Base-by-base conservation (phyloP, 1,140 invertebrate species). In the Drosophila guanche region DNA sequence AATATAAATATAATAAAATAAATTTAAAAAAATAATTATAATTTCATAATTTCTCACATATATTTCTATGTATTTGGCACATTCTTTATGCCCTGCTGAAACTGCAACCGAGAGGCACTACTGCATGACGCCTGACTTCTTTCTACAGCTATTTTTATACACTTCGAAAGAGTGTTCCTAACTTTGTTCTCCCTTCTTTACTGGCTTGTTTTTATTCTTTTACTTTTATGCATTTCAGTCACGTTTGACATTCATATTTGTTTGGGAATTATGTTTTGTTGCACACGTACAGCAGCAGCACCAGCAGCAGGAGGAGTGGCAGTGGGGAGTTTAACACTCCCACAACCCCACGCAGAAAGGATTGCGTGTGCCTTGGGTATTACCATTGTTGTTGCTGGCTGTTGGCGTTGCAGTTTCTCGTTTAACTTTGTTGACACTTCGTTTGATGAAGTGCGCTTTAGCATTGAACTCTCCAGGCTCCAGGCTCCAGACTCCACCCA, bases 181-280 rank as follows among this genome's bases (percentile, higher is more conserved):
- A 47, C 16, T 12, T 16, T 7, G 5, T 43, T 25, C 10, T 20
- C 20, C 45, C 0, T 5, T n/a, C 10, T 48, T 47, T 70, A 16
- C 14, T 45, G 37, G 10, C 37, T 14, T 51, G 41, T n/a, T 57
- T 51, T 50, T 54, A 55, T 51, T 48, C 56, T 37, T 62, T 48
- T 29, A 23, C 42, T 42, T 61, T 65, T 81, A 75, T 76, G 62
- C 63, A 85, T 79, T 85, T 85, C 80, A 79, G 80, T 85, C 80
- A 85, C 80, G 80, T 85, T 77, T 85, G 80, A 85, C 72, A 79
- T 85, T 85, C 76, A 85, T 79, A 83, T 84, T 79, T 83, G 70
- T 83, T 79, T 79, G 60, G 65, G 80, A 84, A 83, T 83, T 84
- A 83, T 72, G 51, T 73, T 53, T 59, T 74, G 76, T 55, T 73